A percentile compares a stretch with the other conserved stretches of the same genome.
Evolutionary conservation across 2,113 vertebrate species (phyloP).

Genomic region (Promerops cafer): DNA sequence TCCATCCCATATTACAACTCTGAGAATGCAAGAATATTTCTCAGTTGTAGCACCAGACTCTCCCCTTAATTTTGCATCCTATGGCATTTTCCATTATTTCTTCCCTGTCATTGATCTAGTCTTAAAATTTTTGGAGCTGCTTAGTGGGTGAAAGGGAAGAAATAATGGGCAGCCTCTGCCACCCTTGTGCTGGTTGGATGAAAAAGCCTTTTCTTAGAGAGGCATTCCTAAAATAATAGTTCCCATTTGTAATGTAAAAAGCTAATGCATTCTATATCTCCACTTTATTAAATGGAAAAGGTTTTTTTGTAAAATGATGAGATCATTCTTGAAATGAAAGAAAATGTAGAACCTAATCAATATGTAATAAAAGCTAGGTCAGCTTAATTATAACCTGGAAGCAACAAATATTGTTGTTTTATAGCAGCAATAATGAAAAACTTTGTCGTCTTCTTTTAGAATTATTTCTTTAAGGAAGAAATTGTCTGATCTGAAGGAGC

Average conservation of each 20-base stretch:
- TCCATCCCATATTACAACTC: neutral
- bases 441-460: slow-evolving; percentile 57
- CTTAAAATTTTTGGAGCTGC: neutral
- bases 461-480: slow-evolving; percentile 65
- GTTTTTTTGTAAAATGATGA: neutral
- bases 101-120: neutral
- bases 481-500: slow-evolving; percentile 64
- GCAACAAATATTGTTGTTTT: neutral
- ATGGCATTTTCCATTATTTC: neutral
- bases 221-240: neutral
- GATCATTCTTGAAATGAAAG: neutral
- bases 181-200: neutral
- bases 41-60: neutral
- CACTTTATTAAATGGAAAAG: neutral
- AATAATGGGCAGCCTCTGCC: neutral
- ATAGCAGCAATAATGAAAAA: neutral
- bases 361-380: neutral
- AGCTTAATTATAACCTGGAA: neutral
- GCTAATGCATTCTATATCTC: neutral
- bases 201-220: neutral
- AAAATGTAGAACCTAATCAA: neutral
- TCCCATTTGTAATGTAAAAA: neutral
- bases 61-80: neutral
- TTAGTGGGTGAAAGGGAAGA: neutral
- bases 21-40: neutral